Percentiles rank a stretch among this genome's conserved stretches.
These are phyloP conservation scores for Callithrix jacchus DNA, from an alignment of 2,113 vertebrate genomes.

Conservation along the genomic window DNA sequence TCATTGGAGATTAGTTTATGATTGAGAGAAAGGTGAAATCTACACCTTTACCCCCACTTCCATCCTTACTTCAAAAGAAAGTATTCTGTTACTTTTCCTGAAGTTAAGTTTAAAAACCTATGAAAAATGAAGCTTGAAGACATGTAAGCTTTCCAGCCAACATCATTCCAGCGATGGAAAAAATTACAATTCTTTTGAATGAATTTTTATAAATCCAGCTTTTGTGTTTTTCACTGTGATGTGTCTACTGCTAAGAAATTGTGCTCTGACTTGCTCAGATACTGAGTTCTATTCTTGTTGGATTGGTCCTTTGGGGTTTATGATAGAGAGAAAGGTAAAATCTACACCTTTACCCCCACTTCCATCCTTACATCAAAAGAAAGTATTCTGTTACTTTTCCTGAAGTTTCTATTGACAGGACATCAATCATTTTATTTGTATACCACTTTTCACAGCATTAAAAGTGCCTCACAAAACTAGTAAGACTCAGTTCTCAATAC, in stretches of 20 bases:
- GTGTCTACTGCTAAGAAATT: constrained; percentile 74
- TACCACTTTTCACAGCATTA: constrained; percentile 69
- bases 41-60: no score
- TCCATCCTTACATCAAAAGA: constrained; percentile 73
- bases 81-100: no score
- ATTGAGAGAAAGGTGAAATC: no score
- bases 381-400: constrained; percentile 74
- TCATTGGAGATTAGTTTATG: no score
- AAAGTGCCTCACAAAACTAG: constrained; percentile 69
- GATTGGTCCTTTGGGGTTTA: constrained; percentile 77
- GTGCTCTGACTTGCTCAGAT: constrained; percentile 78
- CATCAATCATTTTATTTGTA: constrained; percentile 81
- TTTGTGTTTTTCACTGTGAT: constrained; percentile 63
- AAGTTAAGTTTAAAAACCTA: constrained; percentile 36
- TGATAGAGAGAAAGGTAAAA: constrained; percentile 80
- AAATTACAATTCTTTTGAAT: constrained; percentile 52
- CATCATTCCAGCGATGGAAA: constrained; percentile 40
- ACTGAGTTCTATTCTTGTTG: constrained; percentile 62
- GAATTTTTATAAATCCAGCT: constrained; percentile 66
- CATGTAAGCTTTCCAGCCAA: neutral
- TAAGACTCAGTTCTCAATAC: constrained; percentile 71
- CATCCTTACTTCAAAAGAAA: no score
- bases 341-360: constrained; percentile 67
- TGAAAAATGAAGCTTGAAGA: constrained; percentile 30
- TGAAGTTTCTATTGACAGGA: constrained; percentile 79